Evolutionary conservation across 1,140 invertebrate species (phyloP).

Genomic region (Himalopsyche phryganea): DNA sequence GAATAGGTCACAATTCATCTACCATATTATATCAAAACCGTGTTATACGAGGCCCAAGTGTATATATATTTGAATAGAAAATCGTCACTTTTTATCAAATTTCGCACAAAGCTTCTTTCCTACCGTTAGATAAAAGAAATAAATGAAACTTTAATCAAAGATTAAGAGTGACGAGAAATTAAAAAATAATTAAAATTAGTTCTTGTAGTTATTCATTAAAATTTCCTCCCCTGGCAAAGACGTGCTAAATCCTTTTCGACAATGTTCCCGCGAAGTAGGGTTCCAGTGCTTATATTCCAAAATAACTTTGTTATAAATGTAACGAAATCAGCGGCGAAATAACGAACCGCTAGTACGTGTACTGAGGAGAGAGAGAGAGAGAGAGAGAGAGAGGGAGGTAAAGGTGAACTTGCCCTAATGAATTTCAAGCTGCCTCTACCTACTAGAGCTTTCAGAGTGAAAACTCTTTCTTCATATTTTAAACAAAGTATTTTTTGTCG

Average conservation of each 20-base stretch:
- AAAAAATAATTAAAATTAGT: too few relatives aligned
- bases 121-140: too few relatives aligned
- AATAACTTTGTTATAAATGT: slow-evolving; percentile 33
- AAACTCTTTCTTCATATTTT: not conserved
- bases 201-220: not conserved
- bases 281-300: slow-evolving; percentile 21
- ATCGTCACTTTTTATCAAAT: too few relatives aligned
- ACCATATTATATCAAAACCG: too few relatives aligned
- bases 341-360: slow-evolving; percentile 24
- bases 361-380: too few relatives aligned
- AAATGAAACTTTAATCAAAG: too few relatives aligned
- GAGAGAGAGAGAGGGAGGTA: slow-evolving; percentile 1
- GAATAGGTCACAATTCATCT: too few relatives aligned
- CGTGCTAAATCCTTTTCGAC: slow-evolving; percentile 3
- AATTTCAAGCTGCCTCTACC: slow-evolving; percentile 11
- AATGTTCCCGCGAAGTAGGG: not conserved
- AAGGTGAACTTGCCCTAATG: slow-evolving; percentile 22
- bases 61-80: too few relatives aligned
- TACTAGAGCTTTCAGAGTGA: not conserved
- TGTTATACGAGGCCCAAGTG: too few relatives aligned
- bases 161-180: too few relatives aligned
- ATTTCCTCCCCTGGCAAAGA: not conserved
- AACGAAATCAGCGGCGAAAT: slow-evolving; percentile 33
- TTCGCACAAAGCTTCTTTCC: too few relatives aligned
- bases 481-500: too few relatives aligned